Conservation (phyloP, 1,140 invertebrate species). For the Conus ventricosus region DNA sequence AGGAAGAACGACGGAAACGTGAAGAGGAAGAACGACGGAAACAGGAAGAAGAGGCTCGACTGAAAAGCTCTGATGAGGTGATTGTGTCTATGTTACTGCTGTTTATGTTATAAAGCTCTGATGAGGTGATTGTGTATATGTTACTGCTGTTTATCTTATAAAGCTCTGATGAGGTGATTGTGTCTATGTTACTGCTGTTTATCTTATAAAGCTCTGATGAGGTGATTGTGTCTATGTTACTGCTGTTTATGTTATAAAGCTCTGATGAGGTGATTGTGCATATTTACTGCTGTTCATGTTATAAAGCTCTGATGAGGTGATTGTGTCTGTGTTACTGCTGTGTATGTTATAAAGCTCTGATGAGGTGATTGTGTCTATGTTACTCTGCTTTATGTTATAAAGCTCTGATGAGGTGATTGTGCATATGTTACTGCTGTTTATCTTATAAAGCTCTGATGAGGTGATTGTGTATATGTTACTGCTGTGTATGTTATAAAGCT, state of each 20-base stretch:
- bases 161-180: constrained; percentile 3
- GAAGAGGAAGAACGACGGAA: constrained; percentile 31
- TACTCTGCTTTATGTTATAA: not conserved
- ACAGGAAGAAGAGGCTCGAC: constrained; percentile 12
- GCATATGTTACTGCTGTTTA: too few species aligned
- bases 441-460: too few species aligned
- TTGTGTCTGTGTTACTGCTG: not conserved
- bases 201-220: not conserved
- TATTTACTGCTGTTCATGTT: too few species aligned
- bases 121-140: not conserved
- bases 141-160: too few species aligned
- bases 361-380: not conserved
- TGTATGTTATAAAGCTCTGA: not conserved
- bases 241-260: not conserved
- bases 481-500: not conserved
- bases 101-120: not conserved
- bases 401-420: not conserved
- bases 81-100: not conserved
- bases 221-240: not conserved
- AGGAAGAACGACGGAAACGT: constrained; percentile 4
- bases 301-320: not conserved
- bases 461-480: too few species aligned
- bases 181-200: too few species aligned
- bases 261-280: not conserved
- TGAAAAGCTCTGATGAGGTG: constrained; percentile 21